A percentile compares a stretch with the other conserved stretches of the same genome.
phyloP scores from a whole-genome alignment of 2,888 invertebrate genomes.

The Raillietiella orientalis region DNA sequence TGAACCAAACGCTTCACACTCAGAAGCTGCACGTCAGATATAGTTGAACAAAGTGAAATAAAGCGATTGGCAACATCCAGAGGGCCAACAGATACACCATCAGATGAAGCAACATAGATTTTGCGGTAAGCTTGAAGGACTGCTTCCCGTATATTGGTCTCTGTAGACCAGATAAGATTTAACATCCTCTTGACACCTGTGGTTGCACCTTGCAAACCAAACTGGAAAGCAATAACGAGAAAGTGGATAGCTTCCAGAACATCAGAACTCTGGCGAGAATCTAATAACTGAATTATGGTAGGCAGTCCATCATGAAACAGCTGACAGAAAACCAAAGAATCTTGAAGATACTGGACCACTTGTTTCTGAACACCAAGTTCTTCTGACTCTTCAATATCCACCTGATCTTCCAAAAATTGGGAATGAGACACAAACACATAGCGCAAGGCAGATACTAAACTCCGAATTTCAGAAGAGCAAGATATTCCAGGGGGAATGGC shows the following conservation, averaged over 20 bases:
- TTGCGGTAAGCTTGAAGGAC: slow-evolving; percentile 40
- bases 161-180: slow-evolving; percentile 42
- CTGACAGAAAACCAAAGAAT: slow-evolving; percentile 17
- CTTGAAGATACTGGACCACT: slow-evolving; percentile 11
- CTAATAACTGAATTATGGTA: slow-evolving; percentile 33
- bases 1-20: no score
- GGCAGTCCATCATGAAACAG: slow-evolving; percentile 21
- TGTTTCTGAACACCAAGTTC: not conserved
- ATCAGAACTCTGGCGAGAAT: slow-evolving; percentile 27
- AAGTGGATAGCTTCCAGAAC: slow-evolving; percentile 65
- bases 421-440: no score
- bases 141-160: slow-evolving; percentile 29
- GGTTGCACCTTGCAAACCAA: slow-evolving; percentile 36
- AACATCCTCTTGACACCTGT: slow-evolving; percentile 40
- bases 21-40: no score
- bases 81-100: no score
- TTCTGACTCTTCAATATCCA: no score
- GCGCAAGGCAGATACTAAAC: no score
- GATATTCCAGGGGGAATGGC: no score
- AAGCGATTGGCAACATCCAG: no score
- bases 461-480: no score
- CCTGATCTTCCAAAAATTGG: no score
- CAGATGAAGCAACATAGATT: slow-evolving; percentile 31
- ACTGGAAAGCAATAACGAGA: slow-evolving; percentile 39
- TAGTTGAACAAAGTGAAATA: no score